Evolutionary conservation across 1,140 invertebrate genomes (phyloP).

Genomic region (Branchinecta lindahli): DNA sequence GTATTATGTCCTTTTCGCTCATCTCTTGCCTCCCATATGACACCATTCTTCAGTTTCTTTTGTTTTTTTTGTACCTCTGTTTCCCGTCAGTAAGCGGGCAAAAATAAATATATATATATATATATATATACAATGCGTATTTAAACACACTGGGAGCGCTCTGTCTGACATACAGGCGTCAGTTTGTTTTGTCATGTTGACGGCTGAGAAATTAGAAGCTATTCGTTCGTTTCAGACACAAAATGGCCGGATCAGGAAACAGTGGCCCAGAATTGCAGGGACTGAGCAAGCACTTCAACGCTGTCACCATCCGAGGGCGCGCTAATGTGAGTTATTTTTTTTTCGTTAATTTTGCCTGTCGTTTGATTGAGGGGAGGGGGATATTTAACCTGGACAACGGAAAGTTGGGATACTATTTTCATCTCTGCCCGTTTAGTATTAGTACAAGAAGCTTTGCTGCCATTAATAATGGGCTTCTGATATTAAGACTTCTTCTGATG

Average conservation of each 20-base stretch:
- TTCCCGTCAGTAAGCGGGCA: no score
- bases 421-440: neutral
- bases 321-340: constrained; percentile 17
- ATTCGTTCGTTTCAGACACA: neutral
- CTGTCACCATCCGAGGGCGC: constrained; percentile 16
- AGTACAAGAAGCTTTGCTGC: neutral
- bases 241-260: constrained; percentile 18
- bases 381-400: neutral
- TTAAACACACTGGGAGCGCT: no score
- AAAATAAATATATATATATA: no score
- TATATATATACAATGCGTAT: no score
- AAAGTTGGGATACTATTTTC: neutral
- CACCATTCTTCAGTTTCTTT: no score
- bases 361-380: neutral
- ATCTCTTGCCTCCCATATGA: no score
- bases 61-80: no score
- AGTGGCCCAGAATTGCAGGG: constrained; percentile 15
- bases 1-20: no score
- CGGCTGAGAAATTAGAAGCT: no score
- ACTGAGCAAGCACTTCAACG: constrained; percentile 18
- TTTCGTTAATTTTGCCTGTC: neutral
- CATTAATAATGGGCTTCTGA: neutral
- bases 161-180: no score
- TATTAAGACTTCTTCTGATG: neutral
- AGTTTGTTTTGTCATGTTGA: no score